Base-by-base conservation (phyloP, 2,113 vertebrate genomes). In the Cyanoderma ruficeps region DNA sequence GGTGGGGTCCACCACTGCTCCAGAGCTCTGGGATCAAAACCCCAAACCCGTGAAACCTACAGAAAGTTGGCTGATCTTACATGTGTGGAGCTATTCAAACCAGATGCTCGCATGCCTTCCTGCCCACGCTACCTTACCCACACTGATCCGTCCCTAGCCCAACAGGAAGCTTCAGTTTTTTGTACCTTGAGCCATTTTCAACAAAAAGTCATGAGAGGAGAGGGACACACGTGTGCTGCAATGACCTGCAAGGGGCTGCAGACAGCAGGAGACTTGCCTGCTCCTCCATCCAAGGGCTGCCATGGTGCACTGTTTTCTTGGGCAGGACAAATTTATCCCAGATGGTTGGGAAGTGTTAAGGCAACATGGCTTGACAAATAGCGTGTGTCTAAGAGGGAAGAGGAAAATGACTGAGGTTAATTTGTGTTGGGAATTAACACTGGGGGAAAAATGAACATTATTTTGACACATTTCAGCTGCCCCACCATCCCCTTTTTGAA, bases 71-170 rank as follows among this genome's bases (percentile, higher is more conserved):
- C 89, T 95, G 87, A 86, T 95, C 83, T 2, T 33, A 71, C 86
- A 33, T 47, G 47, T 86, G 93, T 8, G 16, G 86, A 97, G 72
- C 94, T 94, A 91, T 98, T 96, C 95, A 98, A 97, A 95, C 93
- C 95, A 97, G 96, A 98, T 96, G 91, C 96, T 96, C 41, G 93
- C 96, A 96, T 97, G 95, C 95, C 94, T 96, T 93, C 90, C 97
- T 97, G 95, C 96, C 97, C 96, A 97, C 94, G 79, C 95, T 94
- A 93, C 95, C 96, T 96, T 97, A 96, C 95, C 94, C 94, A 95
- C 96, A 95, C 86, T 74, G 95, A 94, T 77, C 95, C 27, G 0
- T 39, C 95, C 93, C 95, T 65, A 89, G 83, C 90, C 92, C 74
- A 91, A 90, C 96, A 96, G 95, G 97, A 97, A 96, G 90, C 91